These are phyloP conservation scores for Euschistus heros DNA, from an alignment of 1,140 invertebrate species.

Conservation along the genomic window DNA sequence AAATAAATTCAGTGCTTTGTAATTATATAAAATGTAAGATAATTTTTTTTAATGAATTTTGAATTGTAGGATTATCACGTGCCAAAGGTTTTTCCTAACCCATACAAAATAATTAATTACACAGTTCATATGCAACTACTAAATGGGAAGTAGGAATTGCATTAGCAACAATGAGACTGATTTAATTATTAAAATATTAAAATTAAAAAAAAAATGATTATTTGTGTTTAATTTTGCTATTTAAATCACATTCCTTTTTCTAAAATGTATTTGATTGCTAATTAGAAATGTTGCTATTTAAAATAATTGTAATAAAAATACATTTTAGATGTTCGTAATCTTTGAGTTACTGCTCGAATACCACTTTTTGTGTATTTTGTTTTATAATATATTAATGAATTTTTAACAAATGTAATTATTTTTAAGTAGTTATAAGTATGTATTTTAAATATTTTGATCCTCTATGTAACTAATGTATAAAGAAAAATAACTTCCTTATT, in stretches of 20 bases:
- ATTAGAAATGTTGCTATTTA: neutral
- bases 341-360: neutral
- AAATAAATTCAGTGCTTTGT: conserved; percentile 18
- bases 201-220: neutral
- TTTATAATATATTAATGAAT: too few relatives aligned
- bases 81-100: conserved; percentile 1
- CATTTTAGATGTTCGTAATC: neutral
- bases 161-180: conserved; percentile 25
- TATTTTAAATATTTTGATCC: too few relatives aligned
- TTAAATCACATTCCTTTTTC: neutral
- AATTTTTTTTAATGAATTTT: conserved; percentile 6
- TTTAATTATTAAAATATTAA: neutral
- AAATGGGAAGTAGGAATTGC: conserved; percentile 17
- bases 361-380: too few relatives aligned
- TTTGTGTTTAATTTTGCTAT: neutral
- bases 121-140: neutral
- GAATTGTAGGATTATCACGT: conserved; percentile 6
- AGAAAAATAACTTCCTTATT: too few relatives aligned
- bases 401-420: too few relatives aligned
- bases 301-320: neutral
- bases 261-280: neutral
- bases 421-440: too few relatives aligned
- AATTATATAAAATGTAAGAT: conserved; percentile 13
- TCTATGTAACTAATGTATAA: too few relatives aligned
- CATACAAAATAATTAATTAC: neutral